Base-by-base conservation (phyloP, 2,113 vertebrate species). In the Heteronetta atricapilla region DNA sequence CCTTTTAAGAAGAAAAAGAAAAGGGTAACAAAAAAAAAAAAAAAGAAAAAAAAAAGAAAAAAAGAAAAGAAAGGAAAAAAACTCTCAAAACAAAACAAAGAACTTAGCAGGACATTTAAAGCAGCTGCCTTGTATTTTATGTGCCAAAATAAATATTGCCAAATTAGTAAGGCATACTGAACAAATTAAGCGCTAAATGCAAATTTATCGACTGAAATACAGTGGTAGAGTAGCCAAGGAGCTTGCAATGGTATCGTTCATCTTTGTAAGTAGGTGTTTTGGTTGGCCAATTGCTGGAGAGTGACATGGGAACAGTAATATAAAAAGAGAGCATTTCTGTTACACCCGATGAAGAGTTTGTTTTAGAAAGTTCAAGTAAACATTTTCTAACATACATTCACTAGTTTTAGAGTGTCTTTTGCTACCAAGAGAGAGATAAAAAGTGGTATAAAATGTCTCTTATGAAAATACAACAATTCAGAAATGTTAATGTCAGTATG, bases 141-240 rank as follows among this genome's bases (percentile, higher is more conserved):
- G 64, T 94, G 98, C 98, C 98, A 98, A 98, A 97, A 97, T 97
- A 98, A 98, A 98, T 97, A 98, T 96, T 97, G 94, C 98, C 97
- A 97, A 98, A 98, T 98, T 98, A 98, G 97, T 97, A 97, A 97
- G 92, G 96, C 98, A 98, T 98, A 97, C 97, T 98, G 98, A 98
- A 98, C 97, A 98, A 98, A 98, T 98, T 98, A 98, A 98, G 96
- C 88, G 72, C 97, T 98, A 96, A 98, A 98, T 97, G 97, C 97
- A 97, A 98, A 98, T 98, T 98, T 98, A 98, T 98, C 88, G 2
- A 98, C 97, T 98, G 97, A 97, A 98, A 96, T 96, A 95, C 93
- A 96, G 94, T 93, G 96, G 91, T 72, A 93, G 95, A 89, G 78
- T 97, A 96, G 95, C 97, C 97, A 96, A 97, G 93, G 96, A 96